A percentile compares a stretch with the other conserved stretches of the same genome.
phyloP scores from a whole-genome alignment of 2,797 vertebrate species.

The Bradypodion pumilum region DNA sequence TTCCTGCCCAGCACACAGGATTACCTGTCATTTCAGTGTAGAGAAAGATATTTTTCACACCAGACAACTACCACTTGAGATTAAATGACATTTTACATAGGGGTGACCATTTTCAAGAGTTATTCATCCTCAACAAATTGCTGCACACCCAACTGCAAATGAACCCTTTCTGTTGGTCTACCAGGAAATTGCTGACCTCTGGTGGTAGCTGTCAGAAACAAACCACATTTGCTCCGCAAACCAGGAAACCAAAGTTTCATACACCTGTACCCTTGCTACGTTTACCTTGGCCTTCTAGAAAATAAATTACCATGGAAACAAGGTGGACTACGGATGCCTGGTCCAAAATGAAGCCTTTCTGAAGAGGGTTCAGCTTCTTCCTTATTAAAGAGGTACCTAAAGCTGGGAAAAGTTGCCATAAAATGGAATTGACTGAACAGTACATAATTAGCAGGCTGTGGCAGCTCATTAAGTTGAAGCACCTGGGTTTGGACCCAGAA shows the following conservation, averaged over 20 bases:
- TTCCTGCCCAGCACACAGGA: background rate
- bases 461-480: no score
- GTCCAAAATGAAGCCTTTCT: background rate
- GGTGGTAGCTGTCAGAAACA: background rate
- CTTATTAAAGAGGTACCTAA: background rate
- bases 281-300: background rate
- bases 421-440: no score
- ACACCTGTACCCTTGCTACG: background rate
- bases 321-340: no score
- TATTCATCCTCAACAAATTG: constrained; percentile 7
- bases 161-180: background rate
- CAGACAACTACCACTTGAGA: constrained; percentile 8
- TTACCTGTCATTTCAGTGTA: background rate
- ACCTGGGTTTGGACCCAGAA: no score
- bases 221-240: background rate
- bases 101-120: constrained; percentile 21
- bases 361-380: background rate
- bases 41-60: background rate
- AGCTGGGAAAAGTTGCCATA: background rate
- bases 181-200: constrained; percentile 51
- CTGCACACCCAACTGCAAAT: background rate
- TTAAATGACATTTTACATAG: constrained; percentile 8
- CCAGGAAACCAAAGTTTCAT: background rate
- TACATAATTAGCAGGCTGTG: no score
- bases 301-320: background rate